Evolutionary conservation across 2,113 vertebrate genomes (phyloP).

Genomic region (Dromas ardeola): DNA sequence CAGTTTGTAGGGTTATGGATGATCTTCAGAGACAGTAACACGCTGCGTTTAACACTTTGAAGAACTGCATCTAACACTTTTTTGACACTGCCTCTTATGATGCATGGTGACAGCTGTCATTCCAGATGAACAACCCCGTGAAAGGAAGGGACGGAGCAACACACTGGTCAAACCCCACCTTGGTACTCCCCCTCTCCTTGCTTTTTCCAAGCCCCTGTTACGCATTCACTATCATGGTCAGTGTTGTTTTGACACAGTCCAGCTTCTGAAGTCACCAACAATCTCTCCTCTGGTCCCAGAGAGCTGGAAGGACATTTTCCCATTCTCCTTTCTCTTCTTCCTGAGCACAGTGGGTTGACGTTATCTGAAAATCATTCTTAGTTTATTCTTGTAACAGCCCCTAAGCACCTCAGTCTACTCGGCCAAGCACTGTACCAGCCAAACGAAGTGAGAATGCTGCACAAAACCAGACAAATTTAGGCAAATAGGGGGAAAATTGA

Average conservation of each 20-base stretch:
- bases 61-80: background rate
- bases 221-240: background rate
- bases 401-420: background rate
- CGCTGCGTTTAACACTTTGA: background rate
- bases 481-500: background rate
- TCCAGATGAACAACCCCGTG: background rate
- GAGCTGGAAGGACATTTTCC: background rate
- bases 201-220: background rate
- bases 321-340: background rate
- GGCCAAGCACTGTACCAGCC: background rate
- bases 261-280: background rate
- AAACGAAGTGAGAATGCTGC: background rate
- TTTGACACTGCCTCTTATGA: background rate
- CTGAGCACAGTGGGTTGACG: background rate
- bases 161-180: background rate
- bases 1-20: background rate
- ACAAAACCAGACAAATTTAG: background rate
- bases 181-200: background rate
- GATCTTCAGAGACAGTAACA: background rate
- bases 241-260: background rate
- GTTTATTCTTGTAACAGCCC: background rate
- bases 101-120: conserved; percentile 2
- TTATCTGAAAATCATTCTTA: background rate
- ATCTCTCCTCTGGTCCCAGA: background rate
- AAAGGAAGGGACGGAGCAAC: background rate